A percentile compares a stretch with the other conserved stretches of the same genome.
Conservation (phyloP, 1,140 invertebrate species). For the Cyclina sinensis region DNA sequence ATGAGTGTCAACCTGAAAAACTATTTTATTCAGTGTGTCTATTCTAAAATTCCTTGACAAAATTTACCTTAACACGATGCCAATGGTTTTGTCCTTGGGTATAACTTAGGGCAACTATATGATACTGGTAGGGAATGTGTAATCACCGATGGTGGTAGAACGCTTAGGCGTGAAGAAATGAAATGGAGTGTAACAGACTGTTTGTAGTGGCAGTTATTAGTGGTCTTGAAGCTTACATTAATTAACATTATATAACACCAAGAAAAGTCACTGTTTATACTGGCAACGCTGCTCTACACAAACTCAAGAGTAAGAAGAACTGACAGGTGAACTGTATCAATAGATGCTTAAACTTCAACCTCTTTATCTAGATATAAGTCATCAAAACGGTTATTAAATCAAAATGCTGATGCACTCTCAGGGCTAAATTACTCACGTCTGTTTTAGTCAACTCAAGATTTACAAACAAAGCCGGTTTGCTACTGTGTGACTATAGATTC, state of each 20-base stretch:
- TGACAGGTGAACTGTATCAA: neutral
- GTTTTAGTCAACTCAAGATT: too few species aligned
- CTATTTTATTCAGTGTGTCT: constrained; percentile 61
- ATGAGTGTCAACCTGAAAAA: constrained; percentile 71
- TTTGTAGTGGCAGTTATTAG: constrained; percentile 58
- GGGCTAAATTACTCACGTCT: constrained; percentile 32
- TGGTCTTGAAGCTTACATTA: constrained; percentile 58
- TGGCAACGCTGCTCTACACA: constrained; percentile 62
- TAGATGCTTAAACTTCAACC: neutral
- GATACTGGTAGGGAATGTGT: constrained; percentile 79
- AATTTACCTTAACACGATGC: constrained; percentile 77
- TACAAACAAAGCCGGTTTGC: too few species aligned
- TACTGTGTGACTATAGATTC: too few species aligned
- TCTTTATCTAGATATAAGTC: constrained; percentile 10
- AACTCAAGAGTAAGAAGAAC: constrained; percentile 32
- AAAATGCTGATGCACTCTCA: constrained; percentile 52
- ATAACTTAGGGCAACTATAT: constrained; percentile 79
- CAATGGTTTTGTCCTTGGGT: constrained; percentile 72
- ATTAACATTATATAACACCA: constrained; percentile 62
- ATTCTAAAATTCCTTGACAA: constrained; percentile 72
- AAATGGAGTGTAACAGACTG: constrained; percentile 63
- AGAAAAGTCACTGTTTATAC: constrained; percentile 56
- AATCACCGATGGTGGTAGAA: constrained; percentile 86
- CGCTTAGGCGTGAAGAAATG: constrained; percentile 74
- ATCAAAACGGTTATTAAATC: neutral